A percentile compares a stretch with the other conserved stretches of the same genome.
These are phyloP conservation scores for Oeneis ivallda DNA, from an alignment of 2,888 invertebrate genomes.

Conservation along the genomic window DNA sequence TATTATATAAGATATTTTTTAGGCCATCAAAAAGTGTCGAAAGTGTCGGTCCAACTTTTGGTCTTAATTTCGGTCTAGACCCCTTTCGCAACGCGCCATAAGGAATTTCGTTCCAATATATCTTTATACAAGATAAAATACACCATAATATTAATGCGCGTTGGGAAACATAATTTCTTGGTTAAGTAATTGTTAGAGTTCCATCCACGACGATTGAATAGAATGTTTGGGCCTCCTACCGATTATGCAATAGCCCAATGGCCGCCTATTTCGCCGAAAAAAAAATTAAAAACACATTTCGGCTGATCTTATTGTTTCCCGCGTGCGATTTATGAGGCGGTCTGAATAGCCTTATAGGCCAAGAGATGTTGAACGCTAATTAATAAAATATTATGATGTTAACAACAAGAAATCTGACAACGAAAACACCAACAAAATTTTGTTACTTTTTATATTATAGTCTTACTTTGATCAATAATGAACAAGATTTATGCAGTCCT, in stretches of 20 bases:
- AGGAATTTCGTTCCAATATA: too few relatives aligned
- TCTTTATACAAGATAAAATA: too few relatives aligned
- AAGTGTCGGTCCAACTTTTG: too few relatives aligned
- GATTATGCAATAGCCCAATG: conserved; percentile 40
- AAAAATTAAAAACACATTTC: conserved; percentile 48
- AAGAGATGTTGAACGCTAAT: conserved; percentile 10
- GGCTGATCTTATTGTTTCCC: conserved; percentile 70
- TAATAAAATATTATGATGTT: background rate
- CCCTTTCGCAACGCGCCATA: too few relatives aligned
- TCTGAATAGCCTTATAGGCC: conserved; percentile 55
- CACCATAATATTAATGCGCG: background rate
- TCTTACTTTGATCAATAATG: too few relatives aligned
- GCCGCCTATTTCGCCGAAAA: conserved; percentile 41
- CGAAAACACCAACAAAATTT: background rate
- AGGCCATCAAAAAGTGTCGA: too few relatives aligned
- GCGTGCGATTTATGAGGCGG: conserved; percentile 74
- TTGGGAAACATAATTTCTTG: conserved; percentile 20
- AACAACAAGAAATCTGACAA: background rate
- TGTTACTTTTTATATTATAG: too few relatives aligned
- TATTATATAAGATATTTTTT: too few relatives aligned
- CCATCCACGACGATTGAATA: conserved; percentile 30
- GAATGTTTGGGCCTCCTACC: conserved; percentile 32
- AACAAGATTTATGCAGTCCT: too few relatives aligned
- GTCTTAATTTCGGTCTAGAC: too few relatives aligned
- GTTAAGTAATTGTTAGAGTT: conserved; percentile 29